Evolutionary conservation across 2,888 invertebrate species (phyloP), one percentile per base, ranked within the genome.

Genomic region (Furcula furcula): DNA sequence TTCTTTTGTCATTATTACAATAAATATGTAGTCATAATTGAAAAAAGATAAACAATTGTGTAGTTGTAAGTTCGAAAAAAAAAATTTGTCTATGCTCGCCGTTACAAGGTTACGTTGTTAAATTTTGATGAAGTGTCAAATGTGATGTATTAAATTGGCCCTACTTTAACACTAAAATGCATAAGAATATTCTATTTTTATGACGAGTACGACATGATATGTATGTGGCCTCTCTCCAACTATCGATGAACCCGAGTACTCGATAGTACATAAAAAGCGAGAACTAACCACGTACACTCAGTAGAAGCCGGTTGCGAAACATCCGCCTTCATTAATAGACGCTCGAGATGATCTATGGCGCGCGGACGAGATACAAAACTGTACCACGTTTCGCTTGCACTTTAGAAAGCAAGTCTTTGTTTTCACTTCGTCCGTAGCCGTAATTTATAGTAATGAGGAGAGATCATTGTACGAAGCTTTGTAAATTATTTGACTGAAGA

Each of bases 351-450:
- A 73, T 76, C 73, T 72, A 76, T 70, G 62, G 56, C 62, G 52
- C 59, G 46, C 55, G 51, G 53, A 58, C 62, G 36, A 65, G 53
- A 51, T 40, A 51, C 65, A 47, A 59, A 63, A 54, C 55, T 47
- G 61, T 69, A 65, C 65, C 62, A 74, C 70, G 76, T 76, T 74
- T 75, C 67, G 72, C 76, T 69, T 73, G 72, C 75, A 73, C 70
- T 76, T 75, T 84, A 78, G 86, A 85, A 85, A 87, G 85, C 52
- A 70, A 80, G 55, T 76, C 79, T 82, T 86, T 85, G 82, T 85
- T 85, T 85, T 84, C 83, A 81, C 83, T 83, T 55, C 53, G n/a
- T n/a, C n/a, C n/a, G 64, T 55, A 64, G 58, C 70, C 48, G 71
- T 77, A 80, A 80, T 83, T 79, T 78, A 70, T 76, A 75, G 66